phyloP scores from a whole-genome alignment of 1,140 invertebrate species.

The Branchinecta lindahli region DNA sequence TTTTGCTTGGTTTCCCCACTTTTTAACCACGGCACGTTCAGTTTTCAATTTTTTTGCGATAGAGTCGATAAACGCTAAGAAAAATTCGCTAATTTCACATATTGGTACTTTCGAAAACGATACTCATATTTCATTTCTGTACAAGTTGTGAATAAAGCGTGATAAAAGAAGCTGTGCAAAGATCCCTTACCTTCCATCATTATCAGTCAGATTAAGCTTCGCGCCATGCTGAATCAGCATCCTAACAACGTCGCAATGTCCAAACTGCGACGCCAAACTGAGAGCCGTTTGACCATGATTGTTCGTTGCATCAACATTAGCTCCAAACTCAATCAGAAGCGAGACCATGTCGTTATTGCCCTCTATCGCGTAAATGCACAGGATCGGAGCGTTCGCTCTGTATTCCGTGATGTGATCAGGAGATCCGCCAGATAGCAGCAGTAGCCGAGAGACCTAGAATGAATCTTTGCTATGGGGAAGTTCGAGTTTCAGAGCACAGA shows the following conservation, averaged over 20 bases:
- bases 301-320: slow-evolving; percentile 72
- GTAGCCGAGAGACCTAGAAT: slow-evolving; percentile 58
- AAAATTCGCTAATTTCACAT: too few species aligned
- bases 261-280: slow-evolving; percentile 58
- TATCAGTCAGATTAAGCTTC: slow-evolving; percentile 58
- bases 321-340: slow-evolving; percentile 76
- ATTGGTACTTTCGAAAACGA: too few species aligned
- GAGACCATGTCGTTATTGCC: slow-evolving; percentile 74
- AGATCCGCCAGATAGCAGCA: slow-evolving; percentile 76
- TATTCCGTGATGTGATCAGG: slow-evolving; percentile 66
- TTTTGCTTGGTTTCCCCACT: too few species aligned
- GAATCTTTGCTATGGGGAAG: slow-evolving; percentile 1
- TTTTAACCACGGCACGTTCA: too few species aligned
- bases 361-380: slow-evolving; percentile 76
- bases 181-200: slow-evolving; percentile 48
- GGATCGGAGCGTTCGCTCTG: slow-evolving; percentile 60
- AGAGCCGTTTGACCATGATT: slow-evolving; percentile 69
- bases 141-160: too few species aligned
- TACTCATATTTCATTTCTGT: too few species aligned
- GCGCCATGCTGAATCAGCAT: slow-evolving; percentile 51
- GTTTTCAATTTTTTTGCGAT: too few species aligned
- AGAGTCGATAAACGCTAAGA: too few species aligned
- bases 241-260: slow-evolving; percentile 71
- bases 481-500: neutral
- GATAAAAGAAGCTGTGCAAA: too few species aligned